Evolutionary conservation across 2,113 vertebrate species (phyloP).

Genomic region (Osmerus mordax): DNA sequence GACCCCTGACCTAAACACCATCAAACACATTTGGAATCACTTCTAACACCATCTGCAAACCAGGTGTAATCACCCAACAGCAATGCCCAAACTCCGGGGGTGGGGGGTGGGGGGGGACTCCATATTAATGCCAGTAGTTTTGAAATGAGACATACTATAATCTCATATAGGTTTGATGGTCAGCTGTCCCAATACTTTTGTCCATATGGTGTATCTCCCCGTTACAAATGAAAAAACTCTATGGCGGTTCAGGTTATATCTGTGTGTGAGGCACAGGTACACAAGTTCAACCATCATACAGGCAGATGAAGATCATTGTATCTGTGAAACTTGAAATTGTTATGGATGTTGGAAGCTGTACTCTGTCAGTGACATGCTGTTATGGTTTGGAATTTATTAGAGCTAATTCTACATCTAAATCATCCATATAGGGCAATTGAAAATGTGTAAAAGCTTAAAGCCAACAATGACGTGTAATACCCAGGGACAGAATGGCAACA

Average conservation of each 20-base stretch:
- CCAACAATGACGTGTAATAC: constrained; percentile 34
- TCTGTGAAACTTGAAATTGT: neutral
- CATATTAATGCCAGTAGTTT: too few relatives aligned
- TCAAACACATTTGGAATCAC: too few relatives aligned
- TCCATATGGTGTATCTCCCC: constrained; percentile 23
- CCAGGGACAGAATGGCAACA: constrained; percentile 30
- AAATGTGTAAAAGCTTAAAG: constrained; percentile 15
- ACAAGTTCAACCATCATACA: constrained; percentile 45
- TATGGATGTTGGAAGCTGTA: constrained; percentile 10
- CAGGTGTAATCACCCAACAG: too few relatives aligned
- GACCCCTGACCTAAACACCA: too few relatives aligned
- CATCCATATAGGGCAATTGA: too few relatives aligned
- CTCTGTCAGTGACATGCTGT: too few relatives aligned
- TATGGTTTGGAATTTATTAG: neutral
- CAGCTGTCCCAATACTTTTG: too few relatives aligned
- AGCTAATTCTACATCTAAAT: neutral
- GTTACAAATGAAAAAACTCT: constrained; percentile 47
- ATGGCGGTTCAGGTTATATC: constrained; percentile 49
- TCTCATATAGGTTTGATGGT: too few relatives aligned
- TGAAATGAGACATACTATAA: too few relatives aligned
- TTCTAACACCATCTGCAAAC: too few relatives aligned
- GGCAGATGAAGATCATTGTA: neutral
- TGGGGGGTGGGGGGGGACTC: too few relatives aligned
- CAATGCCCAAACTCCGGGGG: too few relatives aligned
- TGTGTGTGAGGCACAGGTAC: constrained; percentile 46